Percentiles rank a stretch among this genome's conserved stretches.
Conservation (phyloP, 2,113 vertebrate genomes). For the Seriola aureovittata region DNA sequence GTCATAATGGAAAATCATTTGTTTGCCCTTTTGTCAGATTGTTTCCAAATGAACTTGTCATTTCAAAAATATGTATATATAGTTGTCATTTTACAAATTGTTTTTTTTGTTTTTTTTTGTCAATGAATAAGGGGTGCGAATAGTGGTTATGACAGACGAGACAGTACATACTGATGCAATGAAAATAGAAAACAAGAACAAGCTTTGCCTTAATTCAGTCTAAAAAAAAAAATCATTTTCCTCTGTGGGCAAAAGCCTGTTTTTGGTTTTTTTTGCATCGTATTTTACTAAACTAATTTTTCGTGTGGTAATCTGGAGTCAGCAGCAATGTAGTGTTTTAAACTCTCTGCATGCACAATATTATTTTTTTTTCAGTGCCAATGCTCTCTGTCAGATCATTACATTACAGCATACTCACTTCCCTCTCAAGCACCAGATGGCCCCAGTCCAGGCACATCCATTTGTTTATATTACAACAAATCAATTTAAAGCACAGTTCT, state of each 20-base stretch:
- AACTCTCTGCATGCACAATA: conserved; percentile 36
- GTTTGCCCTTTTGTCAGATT: conserved; percentile 47
- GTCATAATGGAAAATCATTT: conserved; percentile 69
- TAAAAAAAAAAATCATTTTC: conserved; percentile 14
- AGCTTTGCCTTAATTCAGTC: conserved; percentile 36
- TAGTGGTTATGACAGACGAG: conserved; percentile 35
- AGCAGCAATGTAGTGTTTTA: conserved; percentile 43
- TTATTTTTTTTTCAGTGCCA: conserved; percentile 14
- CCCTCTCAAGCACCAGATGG: conserved; percentile 66
- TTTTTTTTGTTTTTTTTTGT: conserved; percentile 46
- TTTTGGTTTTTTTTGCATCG: conserved; percentile 28
- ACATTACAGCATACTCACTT: conserved; percentile 63
- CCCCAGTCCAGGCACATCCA: conserved; percentile 58
- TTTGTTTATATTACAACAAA: conserved; percentile 70
- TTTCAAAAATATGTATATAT: conserved; percentile 48
- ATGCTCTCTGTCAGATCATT: conserved; percentile 58
- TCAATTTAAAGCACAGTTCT: conserved; percentile 71
- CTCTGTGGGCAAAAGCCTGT: conserved; percentile 7
- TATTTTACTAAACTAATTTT: conserved; percentile 40
- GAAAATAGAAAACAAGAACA: conserved; percentile 52
- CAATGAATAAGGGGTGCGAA: conserved; percentile 31
- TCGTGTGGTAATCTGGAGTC: conserved; percentile 50
- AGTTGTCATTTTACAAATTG: conserved; percentile 69
- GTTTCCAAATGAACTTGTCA: conserved; percentile 70
- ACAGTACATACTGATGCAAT: conserved; percentile 36